These are phyloP conservation scores for Muscicapa adusta DNA, from an alignment of 2,113 vertebrate genomes.

Conservation along the genomic window DNA sequence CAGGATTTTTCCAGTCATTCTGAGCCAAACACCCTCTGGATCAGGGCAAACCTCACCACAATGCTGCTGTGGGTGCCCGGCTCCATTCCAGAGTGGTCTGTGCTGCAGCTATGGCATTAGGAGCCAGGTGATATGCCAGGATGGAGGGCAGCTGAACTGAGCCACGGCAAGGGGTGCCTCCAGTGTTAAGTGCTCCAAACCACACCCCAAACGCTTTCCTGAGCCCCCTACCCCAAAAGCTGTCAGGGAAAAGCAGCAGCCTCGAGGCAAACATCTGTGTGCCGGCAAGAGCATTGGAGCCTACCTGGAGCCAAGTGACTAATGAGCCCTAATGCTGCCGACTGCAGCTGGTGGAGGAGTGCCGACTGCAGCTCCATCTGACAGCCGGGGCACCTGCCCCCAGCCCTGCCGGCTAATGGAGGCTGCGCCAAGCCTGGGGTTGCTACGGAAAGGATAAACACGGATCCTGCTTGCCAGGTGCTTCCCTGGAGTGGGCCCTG, in stretches of 20 bases:
- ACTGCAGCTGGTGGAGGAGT: neutral
- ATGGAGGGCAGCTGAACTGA: neutral
- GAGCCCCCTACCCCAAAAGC: neutral
- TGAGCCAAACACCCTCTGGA: neutral
- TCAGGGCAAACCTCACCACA: rapidly evolving
- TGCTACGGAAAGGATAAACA: conserved; percentile 38
- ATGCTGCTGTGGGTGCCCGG: rapidly evolving
- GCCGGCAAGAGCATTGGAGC: neutral
- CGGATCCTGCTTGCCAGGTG: neutral
- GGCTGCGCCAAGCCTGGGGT: neutral
- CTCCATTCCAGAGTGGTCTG: rapidly evolving
- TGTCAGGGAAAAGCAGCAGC: neutral
- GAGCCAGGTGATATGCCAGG: rapidly evolving
- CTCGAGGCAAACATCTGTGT: neutral
- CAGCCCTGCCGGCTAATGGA: conserved; percentile 1
- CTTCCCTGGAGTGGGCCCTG: neutral
- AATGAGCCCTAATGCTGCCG: conserved; percentile 37
- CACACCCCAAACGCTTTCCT: neutral
- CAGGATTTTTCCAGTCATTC: neutral
- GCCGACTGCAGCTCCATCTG: neutral
- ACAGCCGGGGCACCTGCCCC: neutral
- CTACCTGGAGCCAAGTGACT: neutral
- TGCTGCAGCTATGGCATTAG: rapidly evolving
- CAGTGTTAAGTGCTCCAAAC: rapidly evolving
- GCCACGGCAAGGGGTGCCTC: rapidly evolving